phyloP scores from a whole-genome alignment of 2,113 vertebrate species.

The Trachemys scripta region DNA sequence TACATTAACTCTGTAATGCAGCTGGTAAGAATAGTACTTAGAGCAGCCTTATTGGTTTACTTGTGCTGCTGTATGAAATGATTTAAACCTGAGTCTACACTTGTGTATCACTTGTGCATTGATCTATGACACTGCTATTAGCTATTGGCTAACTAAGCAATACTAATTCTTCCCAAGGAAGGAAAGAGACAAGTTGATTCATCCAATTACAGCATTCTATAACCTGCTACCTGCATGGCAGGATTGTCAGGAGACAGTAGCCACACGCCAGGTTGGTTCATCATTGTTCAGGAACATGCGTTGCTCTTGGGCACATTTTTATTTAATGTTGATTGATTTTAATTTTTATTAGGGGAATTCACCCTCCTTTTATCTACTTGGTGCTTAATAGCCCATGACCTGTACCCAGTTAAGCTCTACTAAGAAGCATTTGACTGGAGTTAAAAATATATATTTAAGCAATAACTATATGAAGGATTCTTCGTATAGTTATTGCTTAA shows the following conservation, averaged over 20 bases:
- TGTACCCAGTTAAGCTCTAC: background rate
- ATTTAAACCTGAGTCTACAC: background rate
- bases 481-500: no score
- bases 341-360: background rate
- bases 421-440: background rate
- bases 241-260: background rate
- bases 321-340: background rate
- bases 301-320: background rate
- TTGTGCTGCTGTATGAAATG: background rate
- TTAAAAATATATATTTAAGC: background rate
- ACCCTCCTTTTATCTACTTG: background rate
- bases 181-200: background rate
- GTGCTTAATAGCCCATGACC: background rate
- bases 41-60: background rate
- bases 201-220: background rate
- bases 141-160: background rate
- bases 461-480: background rate
- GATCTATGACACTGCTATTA: background rate
- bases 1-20: background rate
- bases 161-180: background rate
- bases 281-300: background rate
- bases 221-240: background rate
- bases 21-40: background rate
- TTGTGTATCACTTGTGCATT: background rate
- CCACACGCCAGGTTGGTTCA: background rate